Percentiles rank a stretch among this genome's conserved stretches.
phyloP scores from a whole-genome alignment of 2,797 vertebrate species.

The Melopsittacus undulatus region DNA sequence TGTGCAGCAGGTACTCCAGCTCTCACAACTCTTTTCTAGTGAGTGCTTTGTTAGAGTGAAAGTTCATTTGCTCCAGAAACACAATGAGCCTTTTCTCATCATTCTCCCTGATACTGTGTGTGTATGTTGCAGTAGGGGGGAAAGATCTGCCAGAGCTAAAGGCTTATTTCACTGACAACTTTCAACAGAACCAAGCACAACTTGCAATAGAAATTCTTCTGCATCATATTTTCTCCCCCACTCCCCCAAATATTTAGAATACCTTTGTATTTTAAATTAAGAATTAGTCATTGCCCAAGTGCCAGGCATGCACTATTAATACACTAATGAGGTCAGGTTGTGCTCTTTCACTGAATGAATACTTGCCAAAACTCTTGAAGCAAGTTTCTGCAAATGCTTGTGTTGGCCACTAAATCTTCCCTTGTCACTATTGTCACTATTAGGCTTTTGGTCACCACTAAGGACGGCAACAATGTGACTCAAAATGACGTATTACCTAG shows the following conservation, averaged over 20 bases:
- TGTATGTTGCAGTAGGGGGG: not conserved
- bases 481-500: fast-evolving
- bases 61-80: not conserved
- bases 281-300: slow-evolving; percentile 26
- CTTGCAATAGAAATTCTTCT: not conserved
- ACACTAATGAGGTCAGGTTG: slow-evolving; percentile 44
- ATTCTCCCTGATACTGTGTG: fast-evolving
- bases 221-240: not conserved
- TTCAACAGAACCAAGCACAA: not conserved
- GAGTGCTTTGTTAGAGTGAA: not conserved
- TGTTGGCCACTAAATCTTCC: not conserved
- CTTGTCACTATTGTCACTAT: not conserved
- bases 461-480: not conserved
- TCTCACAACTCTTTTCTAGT: not conserved
- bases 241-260: slow-evolving; percentile 50
- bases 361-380: slow-evolving; percentile 37
- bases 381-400: slow-evolving; percentile 8
- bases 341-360: not conserved
- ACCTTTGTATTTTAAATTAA: slow-evolving; percentile 47
- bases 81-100: not conserved
- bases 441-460: not conserved
- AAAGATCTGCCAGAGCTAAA: not conserved
- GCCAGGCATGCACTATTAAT: slow-evolving; percentile 48
- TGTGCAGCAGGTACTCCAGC: not conserved
- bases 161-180: not conserved